Conservation (phyloP, 2,888 invertebrate genomes). For the Neocrepidodera transversa region DNA sequence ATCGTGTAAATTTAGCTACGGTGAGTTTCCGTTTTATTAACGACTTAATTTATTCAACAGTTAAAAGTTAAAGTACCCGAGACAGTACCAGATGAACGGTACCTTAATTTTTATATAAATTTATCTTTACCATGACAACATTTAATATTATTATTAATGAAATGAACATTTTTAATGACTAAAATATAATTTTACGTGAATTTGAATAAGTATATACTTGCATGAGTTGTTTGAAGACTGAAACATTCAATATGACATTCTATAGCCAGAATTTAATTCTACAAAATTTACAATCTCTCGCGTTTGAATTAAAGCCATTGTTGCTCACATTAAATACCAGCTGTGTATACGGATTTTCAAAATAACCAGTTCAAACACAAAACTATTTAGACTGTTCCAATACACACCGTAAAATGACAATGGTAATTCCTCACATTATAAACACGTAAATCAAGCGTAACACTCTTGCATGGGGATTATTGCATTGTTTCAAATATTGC, state of each 20-base stretch:
- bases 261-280: background rate
- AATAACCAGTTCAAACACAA: conserved; percentile 9
- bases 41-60: conserved; percentile 29
- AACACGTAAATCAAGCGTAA: conserved; percentile 13
- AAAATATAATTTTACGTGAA: too few species aligned
- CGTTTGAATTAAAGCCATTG: background rate
- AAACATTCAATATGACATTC: too few species aligned
- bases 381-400: conserved; percentile 8
- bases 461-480: conserved; percentile 7
- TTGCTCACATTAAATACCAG: conserved; percentile 12
- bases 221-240: too few species aligned
- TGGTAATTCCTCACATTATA: conserved; percentile 19
- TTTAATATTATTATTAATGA: too few species aligned
- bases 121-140: too few species aligned
- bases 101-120: too few species aligned
- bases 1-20: background rate
- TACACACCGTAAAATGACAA: conserved; percentile 1
- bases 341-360: conserved; percentile 6
- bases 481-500: conserved; percentile 16
- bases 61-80: conserved; percentile 33
- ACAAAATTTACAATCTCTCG: background rate
- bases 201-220: too few species aligned
- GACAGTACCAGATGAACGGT: conserved; percentile 29
- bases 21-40: conserved; percentile 25
- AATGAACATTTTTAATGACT: too few species aligned